phyloP scores from a whole-genome alignment of 2,888 invertebrate genomes.

The Halictus ligatus region DNA sequence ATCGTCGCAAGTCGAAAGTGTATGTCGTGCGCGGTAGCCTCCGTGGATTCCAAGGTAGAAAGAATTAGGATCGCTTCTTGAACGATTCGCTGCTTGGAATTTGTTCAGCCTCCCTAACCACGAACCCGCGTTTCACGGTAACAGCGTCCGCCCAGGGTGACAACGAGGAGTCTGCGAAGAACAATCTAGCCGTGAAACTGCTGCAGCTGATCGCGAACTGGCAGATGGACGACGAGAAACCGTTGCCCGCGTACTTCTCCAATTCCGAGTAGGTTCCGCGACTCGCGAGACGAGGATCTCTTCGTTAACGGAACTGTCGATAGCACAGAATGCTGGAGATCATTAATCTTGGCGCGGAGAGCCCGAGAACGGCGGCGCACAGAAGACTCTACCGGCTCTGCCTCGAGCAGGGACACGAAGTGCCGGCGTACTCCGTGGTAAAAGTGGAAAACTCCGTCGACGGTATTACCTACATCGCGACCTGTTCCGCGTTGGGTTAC shows the following conservation, averaged over 20 bases:
- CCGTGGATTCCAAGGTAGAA: constrained; percentile 65
- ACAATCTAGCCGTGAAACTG: constrained; percentile 63
- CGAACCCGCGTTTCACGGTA: neutral
- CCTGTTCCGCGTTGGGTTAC: constrained; percentile 68
- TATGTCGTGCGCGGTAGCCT: constrained; percentile 66
- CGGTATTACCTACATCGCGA: constrained; percentile 61
- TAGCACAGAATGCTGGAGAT: constrained; percentile 70
- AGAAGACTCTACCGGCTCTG: constrained; percentile 72
- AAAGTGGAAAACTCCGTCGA: constrained; percentile 30
- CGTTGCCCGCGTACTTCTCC: constrained; percentile 52
- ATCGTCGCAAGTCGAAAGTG: constrained; percentile 56
- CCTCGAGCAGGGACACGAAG: constrained; percentile 58
- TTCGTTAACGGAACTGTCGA: neutral
- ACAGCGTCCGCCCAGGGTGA: constrained; percentile 62
- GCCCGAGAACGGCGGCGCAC: constrained; percentile 61
- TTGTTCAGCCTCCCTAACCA: no score
- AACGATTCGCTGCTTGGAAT: no score
- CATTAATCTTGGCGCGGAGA: constrained; percentile 47
- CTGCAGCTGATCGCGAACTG: constrained; percentile 63
- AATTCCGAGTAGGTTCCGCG: constrained; percentile 66
- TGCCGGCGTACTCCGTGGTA: constrained; percentile 64
- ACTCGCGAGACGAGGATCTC: neutral
- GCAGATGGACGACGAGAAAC: constrained; percentile 67
- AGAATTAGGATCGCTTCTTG: no score
- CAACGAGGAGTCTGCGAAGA: constrained; percentile 56